Conservation (phyloP, 2,888 invertebrate species). For the Drosophila ustulata region DNA sequence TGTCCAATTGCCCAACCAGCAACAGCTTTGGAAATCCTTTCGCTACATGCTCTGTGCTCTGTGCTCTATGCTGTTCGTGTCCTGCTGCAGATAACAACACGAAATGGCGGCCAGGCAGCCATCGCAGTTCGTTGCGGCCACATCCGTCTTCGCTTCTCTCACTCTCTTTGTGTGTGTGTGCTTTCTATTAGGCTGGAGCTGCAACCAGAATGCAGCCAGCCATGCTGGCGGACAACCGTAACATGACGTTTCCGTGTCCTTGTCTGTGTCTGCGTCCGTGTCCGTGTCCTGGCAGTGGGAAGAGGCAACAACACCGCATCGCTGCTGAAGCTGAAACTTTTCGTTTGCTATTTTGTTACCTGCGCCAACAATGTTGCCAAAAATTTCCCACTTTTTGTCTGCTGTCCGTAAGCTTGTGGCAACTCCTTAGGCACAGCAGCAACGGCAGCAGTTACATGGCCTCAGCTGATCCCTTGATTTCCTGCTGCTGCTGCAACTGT, state of each 20-base stretch:
- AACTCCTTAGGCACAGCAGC: conserved; percentile 24
- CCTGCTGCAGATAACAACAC: conserved; percentile 73
- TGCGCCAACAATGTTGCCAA: conserved; percentile 43
- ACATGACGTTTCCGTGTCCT: conserved; percentile 77
- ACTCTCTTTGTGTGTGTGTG: conserved; percentile 18
- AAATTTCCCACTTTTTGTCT: conserved; percentile 6
- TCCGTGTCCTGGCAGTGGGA: conserved; percentile 9
- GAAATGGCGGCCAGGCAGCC: conserved; percentile 40
- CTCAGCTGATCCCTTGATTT: conserved; percentile 29
- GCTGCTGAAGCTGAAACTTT: conserved; percentile 57
- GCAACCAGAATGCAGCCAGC: conserved; percentile 58
- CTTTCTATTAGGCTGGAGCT: conserved; percentile 58
- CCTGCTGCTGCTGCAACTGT: conserved; percentile 31
- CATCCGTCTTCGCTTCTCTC: conserved; percentile 44
- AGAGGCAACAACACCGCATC: conserved; percentile 3
- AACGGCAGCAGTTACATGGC: too few species aligned
- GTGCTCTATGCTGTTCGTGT: too few species aligned
- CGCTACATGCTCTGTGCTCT: conserved; percentile 40
- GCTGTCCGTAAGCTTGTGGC: neutral
- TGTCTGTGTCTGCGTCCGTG: conserved; percentile 39
- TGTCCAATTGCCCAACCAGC: conserved; percentile 40
- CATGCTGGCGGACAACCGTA: conserved; percentile 76
- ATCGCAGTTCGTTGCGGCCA: conserved; percentile 57
- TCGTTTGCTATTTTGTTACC: conserved; percentile 39
- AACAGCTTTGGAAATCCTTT: conserved; percentile 50